Base-by-base conservation (phyloP, 2,888 invertebrate genomes). In the Podabrus alpinus region DNA sequence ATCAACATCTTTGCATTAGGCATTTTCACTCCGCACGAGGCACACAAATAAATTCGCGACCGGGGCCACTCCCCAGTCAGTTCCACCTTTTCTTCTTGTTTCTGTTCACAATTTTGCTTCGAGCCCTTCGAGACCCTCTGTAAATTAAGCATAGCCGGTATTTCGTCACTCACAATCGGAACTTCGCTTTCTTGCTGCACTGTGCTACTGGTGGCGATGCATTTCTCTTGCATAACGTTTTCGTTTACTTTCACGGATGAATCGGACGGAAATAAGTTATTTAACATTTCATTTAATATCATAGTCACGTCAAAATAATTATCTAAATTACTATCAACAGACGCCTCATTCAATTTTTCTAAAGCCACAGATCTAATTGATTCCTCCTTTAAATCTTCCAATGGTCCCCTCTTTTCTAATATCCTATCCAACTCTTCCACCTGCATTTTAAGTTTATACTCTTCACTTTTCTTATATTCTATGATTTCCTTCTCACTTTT, bases 51-150 rank as follows among this genome's bases (percentile, higher is more conserved):
- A 84, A 93, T 92, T 60, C 95, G 89, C 0, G 94, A 94, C 15
- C 95, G 90, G 13, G 94, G 93, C 95, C 95, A 96, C 85, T 95
- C 95, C 0, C 96, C 95, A 76, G 93, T 94, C 60, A 95, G 88
- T 72, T 93, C 90, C 0, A 90, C 82, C 73, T 84, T 78, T 72
- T 85, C 84, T 77, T 87, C 80, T 74, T 85, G 85, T 59, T 81
- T 83, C 7, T 84, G 79, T 7, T 71, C 73, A 88, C 1, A 78
- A 74, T 9, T 84, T 77, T 0, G 88, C 86, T 11, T 83, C 80
- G 70, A 45, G 15, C 15, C 3, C n/a, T 59, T 16, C 11, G 71
- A 68, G 64, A 71, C 17, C 13, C 73, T 15, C 1, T 66, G 73
- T 15, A 75, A 73, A 67, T 73, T 70, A 15, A 75, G 62, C 59